These are phyloP conservation scores for Chamaetylas fuelleborni DNA, from an alignment of 2,113 vertebrate genomes.

Conservation along the genomic window DNA sequence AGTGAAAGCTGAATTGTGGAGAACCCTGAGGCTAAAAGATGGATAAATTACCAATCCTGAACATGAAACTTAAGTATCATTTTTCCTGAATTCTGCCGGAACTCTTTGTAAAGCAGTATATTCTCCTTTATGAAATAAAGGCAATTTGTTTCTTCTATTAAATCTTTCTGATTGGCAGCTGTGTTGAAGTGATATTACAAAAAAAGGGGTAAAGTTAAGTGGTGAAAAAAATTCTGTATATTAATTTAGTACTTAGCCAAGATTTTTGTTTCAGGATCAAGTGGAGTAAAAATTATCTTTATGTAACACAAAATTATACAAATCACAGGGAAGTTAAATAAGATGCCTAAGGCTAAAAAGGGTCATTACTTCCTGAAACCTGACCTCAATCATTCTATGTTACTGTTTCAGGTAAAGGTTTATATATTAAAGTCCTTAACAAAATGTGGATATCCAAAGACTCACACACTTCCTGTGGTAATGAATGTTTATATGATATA, in stretches of 20 bases:
- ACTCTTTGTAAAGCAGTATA: neutral
- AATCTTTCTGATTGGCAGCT: neutral
- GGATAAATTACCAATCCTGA: conserved; percentile 24
- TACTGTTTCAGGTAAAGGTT: neutral
- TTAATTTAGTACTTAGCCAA: neutral
- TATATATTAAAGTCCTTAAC: neutral
- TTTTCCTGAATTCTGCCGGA: neutral
- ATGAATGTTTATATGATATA: neutral
- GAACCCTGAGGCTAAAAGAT: conserved; percentile 7
- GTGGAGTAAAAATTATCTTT: neutral
- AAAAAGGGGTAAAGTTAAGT: neutral
- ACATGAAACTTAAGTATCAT: neutral
- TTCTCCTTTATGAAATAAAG: neutral
- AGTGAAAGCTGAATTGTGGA: neutral
- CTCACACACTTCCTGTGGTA: accelerated
- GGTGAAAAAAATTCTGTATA: neutral
- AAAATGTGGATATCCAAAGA: neutral
- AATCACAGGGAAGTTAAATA: neutral
- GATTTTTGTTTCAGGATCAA: neutral
- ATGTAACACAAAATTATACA: neutral
- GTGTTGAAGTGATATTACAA: neutral
- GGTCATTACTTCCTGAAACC: neutral
- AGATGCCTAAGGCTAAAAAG: neutral
- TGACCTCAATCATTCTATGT: neutral
- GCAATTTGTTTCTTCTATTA: neutral